Conservation (phyloP, 2,888 invertebrate species). For the Biston stratarius region DNA sequence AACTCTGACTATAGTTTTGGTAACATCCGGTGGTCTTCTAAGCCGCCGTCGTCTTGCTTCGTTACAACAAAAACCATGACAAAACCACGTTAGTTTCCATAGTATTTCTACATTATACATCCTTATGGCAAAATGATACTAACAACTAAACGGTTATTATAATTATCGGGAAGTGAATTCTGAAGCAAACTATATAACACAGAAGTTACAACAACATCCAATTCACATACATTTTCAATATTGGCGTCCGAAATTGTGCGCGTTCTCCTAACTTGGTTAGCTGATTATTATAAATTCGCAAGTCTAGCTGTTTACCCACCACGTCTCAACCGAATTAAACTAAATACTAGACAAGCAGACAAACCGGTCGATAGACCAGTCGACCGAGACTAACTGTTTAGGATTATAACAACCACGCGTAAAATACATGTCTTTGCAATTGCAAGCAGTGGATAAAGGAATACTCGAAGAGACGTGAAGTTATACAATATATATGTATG, state of each 20-base stretch:
- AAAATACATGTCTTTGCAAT: conserved; percentile 2
- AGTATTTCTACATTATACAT: too few species aligned
- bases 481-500: neutral
- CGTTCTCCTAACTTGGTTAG: conserved; percentile 10
- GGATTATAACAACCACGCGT: conserved; percentile 10
- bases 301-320: conserved; percentile 10
- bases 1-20: too few species aligned
- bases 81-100: too few species aligned
- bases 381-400: conserved; percentile 21
- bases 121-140: too few species aligned
- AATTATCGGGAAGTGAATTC: too few species aligned
- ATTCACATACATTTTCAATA: conserved; percentile 5
- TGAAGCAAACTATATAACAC: neutral
- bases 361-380: conserved; percentile 15
- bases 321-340: conserved; percentile 15
- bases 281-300: conserved; percentile 17
- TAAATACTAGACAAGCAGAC: conserved; percentile 14
- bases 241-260: conserved; percentile 1
- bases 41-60: too few species aligned
- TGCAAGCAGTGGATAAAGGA: conserved; percentile 2
- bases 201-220: conserved; percentile 9
- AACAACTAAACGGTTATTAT: too few species aligned
- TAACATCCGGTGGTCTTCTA: too few species aligned
- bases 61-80: too few species aligned
- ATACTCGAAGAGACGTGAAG: neutral